phyloP scores from a whole-genome alignment of 2,888 invertebrate species.

The Agrotis segetum region DNA sequence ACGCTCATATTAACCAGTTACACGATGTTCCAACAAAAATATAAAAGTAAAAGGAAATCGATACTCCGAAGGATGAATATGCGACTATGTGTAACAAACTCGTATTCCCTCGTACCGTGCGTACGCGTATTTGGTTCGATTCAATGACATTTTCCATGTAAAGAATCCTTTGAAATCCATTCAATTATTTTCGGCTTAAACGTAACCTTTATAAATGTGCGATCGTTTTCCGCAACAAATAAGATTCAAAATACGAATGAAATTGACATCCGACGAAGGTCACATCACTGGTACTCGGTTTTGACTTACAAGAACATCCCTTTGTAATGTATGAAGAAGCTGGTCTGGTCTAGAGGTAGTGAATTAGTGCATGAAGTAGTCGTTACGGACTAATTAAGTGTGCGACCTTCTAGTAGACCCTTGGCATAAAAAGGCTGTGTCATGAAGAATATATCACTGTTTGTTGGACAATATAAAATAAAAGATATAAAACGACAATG shows the following conservation, averaged over 20 bases:
- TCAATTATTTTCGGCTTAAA: slow-evolving; percentile 49
- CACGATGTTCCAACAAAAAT: slow-evolving; percentile 21
- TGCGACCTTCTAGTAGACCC: slow-evolving; percentile 27
- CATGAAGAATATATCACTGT: background rate
- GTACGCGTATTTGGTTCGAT: slow-evolving; percentile 41
- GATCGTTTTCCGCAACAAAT: slow-evolving; percentile 17
- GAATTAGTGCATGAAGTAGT: slow-evolving; percentile 45
- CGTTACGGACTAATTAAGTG: slow-evolving; percentile 48
- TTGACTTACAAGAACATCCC: background rate
- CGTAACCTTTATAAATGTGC: background rate
- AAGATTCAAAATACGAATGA: slow-evolving; percentile 7
- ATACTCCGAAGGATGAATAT: slow-evolving; percentile 52
- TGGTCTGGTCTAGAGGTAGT: slow-evolving; percentile 4
- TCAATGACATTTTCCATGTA: slow-evolving; percentile 25
- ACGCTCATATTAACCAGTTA: background rate
- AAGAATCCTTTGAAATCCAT: slow-evolving; percentile 27
- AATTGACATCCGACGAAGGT: slow-evolving; percentile 25
- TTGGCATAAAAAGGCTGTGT: slow-evolving; percentile 19
- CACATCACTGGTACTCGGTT: background rate
- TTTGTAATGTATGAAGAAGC: slow-evolving; percentile 16
- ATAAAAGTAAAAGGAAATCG: slow-evolving; percentile 55
- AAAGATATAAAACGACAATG: background rate
- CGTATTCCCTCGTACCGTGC: slow-evolving; percentile 27
- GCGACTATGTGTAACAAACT: slow-evolving; percentile 38
- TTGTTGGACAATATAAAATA: background rate